Conservation (phyloP, 2,797 vertebrate species). For the Pogoniulus pusillus region DNA sequence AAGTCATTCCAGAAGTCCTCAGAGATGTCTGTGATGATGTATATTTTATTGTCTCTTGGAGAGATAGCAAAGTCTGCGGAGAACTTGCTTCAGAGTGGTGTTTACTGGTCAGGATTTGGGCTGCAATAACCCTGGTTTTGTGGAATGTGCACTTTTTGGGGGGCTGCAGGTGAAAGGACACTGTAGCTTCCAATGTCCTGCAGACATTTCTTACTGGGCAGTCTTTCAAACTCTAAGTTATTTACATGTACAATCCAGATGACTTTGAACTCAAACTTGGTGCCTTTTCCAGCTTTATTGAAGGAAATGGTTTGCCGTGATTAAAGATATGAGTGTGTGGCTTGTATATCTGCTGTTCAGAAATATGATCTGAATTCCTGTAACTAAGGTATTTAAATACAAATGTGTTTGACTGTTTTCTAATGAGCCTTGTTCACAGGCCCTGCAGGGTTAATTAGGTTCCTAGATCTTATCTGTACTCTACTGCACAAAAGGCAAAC, state of each 20-base stretch:
- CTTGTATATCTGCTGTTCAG: neutral
- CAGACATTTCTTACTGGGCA: neutral
- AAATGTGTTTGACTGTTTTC: slow-evolving; percentile 62
- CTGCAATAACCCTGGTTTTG: neutral
- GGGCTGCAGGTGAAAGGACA: neutral
- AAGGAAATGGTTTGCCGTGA: neutral
- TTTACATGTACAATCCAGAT: neutral
- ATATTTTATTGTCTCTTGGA: neutral
- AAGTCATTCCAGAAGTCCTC: neutral
- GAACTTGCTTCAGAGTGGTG: neutral
- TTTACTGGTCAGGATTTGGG: neutral
- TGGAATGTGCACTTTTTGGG: neutral
- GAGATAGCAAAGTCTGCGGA: neutral
- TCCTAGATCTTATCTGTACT: slow-evolving; percentile 65
- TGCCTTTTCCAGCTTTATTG: neutral
- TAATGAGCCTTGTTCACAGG: slow-evolving; percentile 66
- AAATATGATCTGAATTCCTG: slow-evolving; percentile 37
- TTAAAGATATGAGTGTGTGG: neutral
- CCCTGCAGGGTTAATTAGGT: slow-evolving; percentile 70
- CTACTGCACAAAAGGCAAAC: slow-evolving; percentile 36
- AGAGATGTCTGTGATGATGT: neutral
- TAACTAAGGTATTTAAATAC: slow-evolving; percentile 63
- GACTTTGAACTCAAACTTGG: neutral
- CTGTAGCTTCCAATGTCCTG: neutral
- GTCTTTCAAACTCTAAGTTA: neutral